These are phyloP conservation scores for Platyscapa corneri DNA, from an alignment of 1,140 invertebrate species.

Conservation along the genomic window DNA sequence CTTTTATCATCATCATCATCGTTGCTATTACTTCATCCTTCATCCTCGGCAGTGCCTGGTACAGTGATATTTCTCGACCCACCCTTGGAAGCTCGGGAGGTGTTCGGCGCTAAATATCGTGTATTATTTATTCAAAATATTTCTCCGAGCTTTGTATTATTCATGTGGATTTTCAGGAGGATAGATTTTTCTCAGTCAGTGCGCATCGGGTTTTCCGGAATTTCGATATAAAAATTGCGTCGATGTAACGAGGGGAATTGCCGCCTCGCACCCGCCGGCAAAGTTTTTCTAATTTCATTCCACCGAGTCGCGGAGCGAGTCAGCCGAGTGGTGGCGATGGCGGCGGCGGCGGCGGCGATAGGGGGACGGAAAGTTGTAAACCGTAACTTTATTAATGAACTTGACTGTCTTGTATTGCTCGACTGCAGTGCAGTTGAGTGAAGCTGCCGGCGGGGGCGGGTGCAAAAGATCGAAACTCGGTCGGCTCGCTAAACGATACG, in stretches of 20 bases:
- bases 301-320: background rate
- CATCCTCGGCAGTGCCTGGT: background rate
- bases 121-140: no score
- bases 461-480: conserved; percentile 15
- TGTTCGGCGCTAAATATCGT: background rate
- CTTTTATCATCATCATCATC: no score
- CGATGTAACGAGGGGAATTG: no score
- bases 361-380: background rate
- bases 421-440: background rate
- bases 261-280: background rate
- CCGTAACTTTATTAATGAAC: conserved; percentile 30
- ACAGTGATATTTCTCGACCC: background rate
- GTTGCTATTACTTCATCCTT: no score
- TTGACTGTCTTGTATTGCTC: conserved; percentile 20
- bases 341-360: background rate
- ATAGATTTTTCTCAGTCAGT: no score
- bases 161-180: no score
- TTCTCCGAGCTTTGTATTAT: no score
- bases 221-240: no score
- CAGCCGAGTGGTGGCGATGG: no score
- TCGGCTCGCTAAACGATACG: conserved; percentile 10
- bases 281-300: background rate
- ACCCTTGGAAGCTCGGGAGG: background rate
- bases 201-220: no score
- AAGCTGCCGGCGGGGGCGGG: background rate